A percentile compares a stretch with the other conserved stretches of the same genome.
Conservation (phyloP, 2,797 vertebrate genomes). For the Phalanger gymnotis region DNA sequence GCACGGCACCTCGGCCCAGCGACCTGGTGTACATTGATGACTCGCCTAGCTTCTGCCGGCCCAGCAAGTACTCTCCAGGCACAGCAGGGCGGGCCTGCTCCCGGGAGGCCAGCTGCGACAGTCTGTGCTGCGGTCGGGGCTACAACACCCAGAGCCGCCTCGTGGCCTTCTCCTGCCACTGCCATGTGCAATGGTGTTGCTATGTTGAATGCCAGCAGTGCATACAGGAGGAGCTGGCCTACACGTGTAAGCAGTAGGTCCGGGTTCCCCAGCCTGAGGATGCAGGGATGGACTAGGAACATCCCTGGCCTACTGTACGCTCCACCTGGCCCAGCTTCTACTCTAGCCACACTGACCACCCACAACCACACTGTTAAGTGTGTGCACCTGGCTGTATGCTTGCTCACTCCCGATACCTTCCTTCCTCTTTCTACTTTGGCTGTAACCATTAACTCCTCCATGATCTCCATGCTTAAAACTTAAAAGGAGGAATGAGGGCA, state of each 20-base stretch:
- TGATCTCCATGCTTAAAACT: not conserved
- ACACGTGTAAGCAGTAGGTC: conserved; percentile 93
- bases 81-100: conserved; percentile 93
- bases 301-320: not conserved
- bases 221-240: conserved; percentile 94
- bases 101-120: conserved; percentile 95
- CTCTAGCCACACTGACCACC: not conserved
- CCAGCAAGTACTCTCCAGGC: conserved; percentile 94
- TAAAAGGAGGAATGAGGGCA: conserved; percentile 1
- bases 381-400: rapidly evolving
- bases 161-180: conserved; percentile 96
- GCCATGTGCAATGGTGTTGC: conserved; percentile 99
- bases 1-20: conserved; percentile 85
- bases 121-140: conserved; percentile 96
- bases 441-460: not conserved
- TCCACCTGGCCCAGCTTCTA: not conserved
- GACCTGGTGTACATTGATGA: conserved; percentile 97
- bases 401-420: not conserved
- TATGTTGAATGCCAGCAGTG: conserved; percentile 99
- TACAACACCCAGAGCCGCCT: conserved; percentile 96
- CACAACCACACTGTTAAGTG: rapidly evolving
- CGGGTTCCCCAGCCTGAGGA: conserved; percentile 48
- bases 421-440: not conserved
- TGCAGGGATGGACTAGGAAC: not conserved
- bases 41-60: conserved; percentile 96